A percentile compares a stretch with the other conserved stretches of the same genome.
Conservation (phyloP, 2,797 vertebrate genomes). For the Rhinatrema bivittatum region DNA sequence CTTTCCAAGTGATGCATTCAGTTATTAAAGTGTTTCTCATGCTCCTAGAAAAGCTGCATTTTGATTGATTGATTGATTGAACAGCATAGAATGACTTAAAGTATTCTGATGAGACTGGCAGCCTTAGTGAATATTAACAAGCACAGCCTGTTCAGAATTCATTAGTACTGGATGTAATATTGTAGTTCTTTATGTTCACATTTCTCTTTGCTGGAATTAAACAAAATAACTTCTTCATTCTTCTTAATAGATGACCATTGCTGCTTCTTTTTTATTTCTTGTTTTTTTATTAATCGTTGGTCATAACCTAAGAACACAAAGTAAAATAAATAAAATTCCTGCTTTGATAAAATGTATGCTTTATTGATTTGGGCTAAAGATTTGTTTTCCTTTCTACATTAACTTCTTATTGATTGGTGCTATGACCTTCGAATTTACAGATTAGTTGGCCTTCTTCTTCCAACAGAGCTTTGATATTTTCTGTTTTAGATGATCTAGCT, state of each 20-base stretch:
- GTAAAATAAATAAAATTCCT: constrained; percentile 27
- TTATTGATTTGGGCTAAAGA: constrained; percentile 42
- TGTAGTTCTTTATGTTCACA: too few species aligned
- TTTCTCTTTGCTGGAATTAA: neutral
- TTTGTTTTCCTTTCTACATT: constrained; percentile 51
- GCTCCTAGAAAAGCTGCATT: too few species aligned
- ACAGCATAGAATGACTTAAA: too few species aligned
- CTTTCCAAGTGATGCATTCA: too few species aligned
- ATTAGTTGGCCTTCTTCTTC: constrained; percentile 27
- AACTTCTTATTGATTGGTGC: constrained; percentile 36
- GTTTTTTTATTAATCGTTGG: constrained; percentile 10
- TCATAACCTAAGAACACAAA: constrained; percentile 13
- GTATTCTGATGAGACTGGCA: too few species aligned
- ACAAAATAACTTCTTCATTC: neutral
- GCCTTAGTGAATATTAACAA: too few species aligned
- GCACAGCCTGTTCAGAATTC: too few species aligned
- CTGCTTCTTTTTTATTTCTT: constrained; percentile 13
- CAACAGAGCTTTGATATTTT: constrained; percentile 14
- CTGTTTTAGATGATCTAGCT: constrained; percentile 6
- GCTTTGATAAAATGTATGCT: constrained; percentile 31
- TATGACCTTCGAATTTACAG: constrained; percentile 31
- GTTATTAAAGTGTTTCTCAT: too few species aligned
- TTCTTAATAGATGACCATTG: neutral
- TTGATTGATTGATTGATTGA: too few species aligned
- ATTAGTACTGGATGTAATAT: too few species aligned